phyloP scores from a whole-genome alignment of 35 echinoderm and acorn worm species.

The Eucidaris tribuloides region DNA sequence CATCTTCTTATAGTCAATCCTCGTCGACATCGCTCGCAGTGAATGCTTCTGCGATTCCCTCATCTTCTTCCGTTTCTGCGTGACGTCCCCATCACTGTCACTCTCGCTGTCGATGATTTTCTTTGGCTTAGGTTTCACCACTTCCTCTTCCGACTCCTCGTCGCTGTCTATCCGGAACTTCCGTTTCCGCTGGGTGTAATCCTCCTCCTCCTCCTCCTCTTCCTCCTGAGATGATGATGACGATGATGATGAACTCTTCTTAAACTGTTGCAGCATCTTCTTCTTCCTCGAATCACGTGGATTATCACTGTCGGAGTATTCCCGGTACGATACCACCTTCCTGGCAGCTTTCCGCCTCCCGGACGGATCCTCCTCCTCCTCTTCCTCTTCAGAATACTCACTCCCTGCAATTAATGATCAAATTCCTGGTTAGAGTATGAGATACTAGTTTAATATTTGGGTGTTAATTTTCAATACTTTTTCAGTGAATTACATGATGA shows the following conservation, averaged over 20 bases:
- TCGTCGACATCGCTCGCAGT: conserved; percentile 1
- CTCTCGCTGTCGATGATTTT: not conserved
- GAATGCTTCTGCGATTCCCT: not conserved
- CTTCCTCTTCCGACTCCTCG: conserved; percentile 35
- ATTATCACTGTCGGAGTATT: conserved; percentile 41
- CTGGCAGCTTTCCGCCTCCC: not conserved
- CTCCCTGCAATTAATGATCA: conserved; percentile 23
- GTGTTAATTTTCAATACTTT: too few relatives aligned
- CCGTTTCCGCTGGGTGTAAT: conserved; percentile 44
- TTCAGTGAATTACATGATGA: too few relatives aligned
- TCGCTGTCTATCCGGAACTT: conserved; percentile 82
- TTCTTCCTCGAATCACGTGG: not conserved
- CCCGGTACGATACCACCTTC: conserved; percentile 27
- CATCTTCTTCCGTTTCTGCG: conserved; percentile 19
- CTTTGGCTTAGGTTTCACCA: not conserved
- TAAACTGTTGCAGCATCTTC: not conserved
- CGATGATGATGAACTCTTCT: not conserved
- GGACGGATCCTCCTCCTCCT: not conserved
- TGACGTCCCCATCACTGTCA: not conserved
- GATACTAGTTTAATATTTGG: not conserved
- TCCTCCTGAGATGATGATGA: conserved; percentile 33
- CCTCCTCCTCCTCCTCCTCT: conserved; percentile 26
- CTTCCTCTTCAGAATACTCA: conserved; percentile 50
- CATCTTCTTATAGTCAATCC: conserved; percentile 74
- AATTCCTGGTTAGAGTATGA: not conserved